These are phyloP conservation scores for Schizaphis graminum DNA, from an alignment of 2,888 invertebrate species.

Conservation along the genomic window DNA sequence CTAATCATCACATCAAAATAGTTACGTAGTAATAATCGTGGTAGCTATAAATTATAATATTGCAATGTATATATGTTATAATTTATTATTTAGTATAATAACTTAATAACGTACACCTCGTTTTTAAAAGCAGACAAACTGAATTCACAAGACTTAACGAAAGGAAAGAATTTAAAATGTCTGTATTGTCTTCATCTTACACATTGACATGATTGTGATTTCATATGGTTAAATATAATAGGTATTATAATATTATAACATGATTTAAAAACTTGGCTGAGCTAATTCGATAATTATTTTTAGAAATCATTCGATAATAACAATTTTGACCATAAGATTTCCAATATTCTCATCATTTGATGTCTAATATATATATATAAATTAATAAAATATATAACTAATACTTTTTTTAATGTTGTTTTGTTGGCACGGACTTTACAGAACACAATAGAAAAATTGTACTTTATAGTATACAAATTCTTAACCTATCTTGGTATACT, in stretches of 20 bases:
- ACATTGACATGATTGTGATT: not conserved
- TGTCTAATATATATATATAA: too few relatives aligned
- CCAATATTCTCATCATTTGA: not conserved
- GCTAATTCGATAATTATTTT: not conserved
- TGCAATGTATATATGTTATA: not conserved
- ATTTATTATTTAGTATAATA: not conserved
- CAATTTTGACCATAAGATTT: not conserved
- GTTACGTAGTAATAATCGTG: too few relatives aligned
- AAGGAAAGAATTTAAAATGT: not conserved
- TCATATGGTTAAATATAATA: not conserved
- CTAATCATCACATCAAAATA: too few relatives aligned
- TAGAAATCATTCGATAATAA: not conserved
- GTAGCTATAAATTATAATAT: too few relatives aligned
- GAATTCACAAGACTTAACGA: not conserved
- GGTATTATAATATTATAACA: not conserved
- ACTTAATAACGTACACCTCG: not conserved
- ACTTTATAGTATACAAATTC: too few relatives aligned
- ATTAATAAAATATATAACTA: too few relatives aligned
- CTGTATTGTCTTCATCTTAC: not conserved
- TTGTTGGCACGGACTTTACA: too few relatives aligned
- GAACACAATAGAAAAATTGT: too few relatives aligned
- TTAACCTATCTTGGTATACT: too few relatives aligned
- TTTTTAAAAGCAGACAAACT: not conserved
- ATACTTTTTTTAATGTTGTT: too few relatives aligned
- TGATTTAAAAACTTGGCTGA: not conserved